Evolutionary conservation across 2,888 invertebrate genomes (phyloP).

Genomic region (Oscheius sp.): DNA sequence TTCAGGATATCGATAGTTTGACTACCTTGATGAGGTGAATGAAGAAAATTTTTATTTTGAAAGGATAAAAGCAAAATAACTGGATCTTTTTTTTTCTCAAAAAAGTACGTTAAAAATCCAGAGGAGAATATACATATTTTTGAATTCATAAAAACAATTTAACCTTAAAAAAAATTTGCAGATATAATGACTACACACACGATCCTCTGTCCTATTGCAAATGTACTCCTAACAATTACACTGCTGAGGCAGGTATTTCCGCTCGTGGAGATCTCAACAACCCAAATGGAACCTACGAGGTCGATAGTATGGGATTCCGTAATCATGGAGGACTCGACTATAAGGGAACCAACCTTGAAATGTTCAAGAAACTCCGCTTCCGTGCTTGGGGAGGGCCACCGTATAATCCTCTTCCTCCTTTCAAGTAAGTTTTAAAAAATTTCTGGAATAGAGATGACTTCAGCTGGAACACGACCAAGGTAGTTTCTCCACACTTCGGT

Average conservation of each 20-base stretch:
- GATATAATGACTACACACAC: slow-evolving; percentile 80
- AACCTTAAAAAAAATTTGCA: too few relatives aligned
- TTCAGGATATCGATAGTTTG: slow-evolving; percentile 77
- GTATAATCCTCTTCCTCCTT: slow-evolving; percentile 78
- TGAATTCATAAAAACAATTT: too few relatives aligned
- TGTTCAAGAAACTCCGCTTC: slow-evolving; percentile 74
- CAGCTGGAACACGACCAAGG: slow-evolving; percentile 79
- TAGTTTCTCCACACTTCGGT: slow-evolving; percentile 76
- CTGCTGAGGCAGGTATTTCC: slow-evolving; percentile 80
- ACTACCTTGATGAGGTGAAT: slow-evolving; percentile 74
- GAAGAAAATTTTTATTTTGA: too few relatives aligned
- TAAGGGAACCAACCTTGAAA: slow-evolving; percentile 73
- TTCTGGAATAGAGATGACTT: slow-evolving; percentile 20
- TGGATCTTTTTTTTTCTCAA: too few relatives aligned
- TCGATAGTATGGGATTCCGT: slow-evolving; percentile 79
- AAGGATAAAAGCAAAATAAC: too few relatives aligned
- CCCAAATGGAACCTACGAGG: slow-evolving; percentile 78
- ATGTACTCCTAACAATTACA: slow-evolving; percentile 76
- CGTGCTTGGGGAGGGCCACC: slow-evolving; percentile 76
- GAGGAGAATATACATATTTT: too few relatives aligned
- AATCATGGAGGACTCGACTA: slow-evolving; percentile 80
- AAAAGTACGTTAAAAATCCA: too few relatives aligned
- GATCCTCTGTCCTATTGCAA: slow-evolving; percentile 79
- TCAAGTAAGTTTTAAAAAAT: slow-evolving; percentile 72
- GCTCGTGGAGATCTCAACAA: slow-evolving; percentile 80